phyloP scores from a whole-genome alignment of 2,888 invertebrate genomes.

The Polyommatus icarus region DNA sequence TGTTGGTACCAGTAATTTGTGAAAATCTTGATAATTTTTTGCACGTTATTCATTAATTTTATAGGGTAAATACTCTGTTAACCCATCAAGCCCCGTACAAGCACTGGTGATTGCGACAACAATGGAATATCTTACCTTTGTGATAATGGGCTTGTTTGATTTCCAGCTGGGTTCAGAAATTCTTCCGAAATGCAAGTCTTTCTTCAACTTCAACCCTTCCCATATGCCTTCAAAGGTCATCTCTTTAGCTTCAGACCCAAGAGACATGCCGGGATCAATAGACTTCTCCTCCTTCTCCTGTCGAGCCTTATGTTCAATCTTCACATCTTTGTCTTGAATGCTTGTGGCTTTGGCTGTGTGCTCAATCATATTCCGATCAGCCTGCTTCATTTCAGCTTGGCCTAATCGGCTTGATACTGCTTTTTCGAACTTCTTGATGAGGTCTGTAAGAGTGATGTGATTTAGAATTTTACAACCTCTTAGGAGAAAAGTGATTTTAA shows the following conservation, averaged over 20 bases:
- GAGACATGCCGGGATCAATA: constrained; percentile 48
- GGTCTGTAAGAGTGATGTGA: constrained; percentile 47
- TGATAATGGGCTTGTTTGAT: constrained; percentile 59
- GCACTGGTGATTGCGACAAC: too few relatives aligned
- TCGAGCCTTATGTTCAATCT: constrained; percentile 39
- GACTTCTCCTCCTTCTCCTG: constrained; percentile 47
- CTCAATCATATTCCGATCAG: constrained; percentile 43
- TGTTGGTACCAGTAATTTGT: neutral
- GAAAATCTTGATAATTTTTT: neutral
- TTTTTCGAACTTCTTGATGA: constrained; percentile 63
- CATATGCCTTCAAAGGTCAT: constrained; percentile 64
- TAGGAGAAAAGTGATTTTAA: neutral
- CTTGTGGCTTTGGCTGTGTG: constrained; percentile 47
- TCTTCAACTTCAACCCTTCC: constrained; percentile 66
- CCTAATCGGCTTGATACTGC: constrained; percentile 51
- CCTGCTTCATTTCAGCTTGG: constrained; percentile 42
- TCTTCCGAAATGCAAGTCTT: constrained; percentile 67
- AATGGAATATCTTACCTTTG: constrained; percentile 55
- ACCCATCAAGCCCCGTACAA: too few relatives aligned
- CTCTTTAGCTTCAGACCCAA: constrained; percentile 60
- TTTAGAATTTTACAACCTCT: neutral
- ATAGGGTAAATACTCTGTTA: too few relatives aligned
- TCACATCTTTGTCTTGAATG: constrained; percentile 46
- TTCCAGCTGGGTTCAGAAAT: constrained; percentile 69
- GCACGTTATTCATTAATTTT: too few relatives aligned